Conservation (phyloP, 1,140 invertebrate species). For the Tyrophagus putrescentiae region DNA sequence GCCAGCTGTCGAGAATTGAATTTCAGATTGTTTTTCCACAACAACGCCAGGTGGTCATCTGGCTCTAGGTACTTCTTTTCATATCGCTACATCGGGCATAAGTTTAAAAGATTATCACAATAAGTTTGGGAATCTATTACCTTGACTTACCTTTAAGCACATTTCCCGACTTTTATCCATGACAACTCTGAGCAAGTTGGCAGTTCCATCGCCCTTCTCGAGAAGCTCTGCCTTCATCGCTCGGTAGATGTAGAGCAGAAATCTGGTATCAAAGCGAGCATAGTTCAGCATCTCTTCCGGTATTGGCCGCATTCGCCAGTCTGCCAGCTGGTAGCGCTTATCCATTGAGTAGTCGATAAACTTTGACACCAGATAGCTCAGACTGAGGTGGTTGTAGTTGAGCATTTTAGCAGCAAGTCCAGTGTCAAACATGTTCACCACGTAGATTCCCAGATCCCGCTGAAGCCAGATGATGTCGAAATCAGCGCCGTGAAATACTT, state of each 20-base stretch:
- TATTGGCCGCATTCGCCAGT: slow-evolving; percentile 88
- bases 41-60: slow-evolving; percentile 56
- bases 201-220: slow-evolving; percentile 47
- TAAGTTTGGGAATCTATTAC: not conserved
- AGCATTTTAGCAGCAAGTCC: slow-evolving; percentile 65
- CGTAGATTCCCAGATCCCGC: slow-evolving; percentile 79
- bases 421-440: slow-evolving; percentile 97
- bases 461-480: slow-evolving; percentile 85
- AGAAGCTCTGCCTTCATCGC: slow-evolving; percentile 60
- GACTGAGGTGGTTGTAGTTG: slow-evolving; percentile 51
- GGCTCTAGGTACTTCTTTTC: slow-evolving; percentile 56
- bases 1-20: slow-evolving; percentile 73
- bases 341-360: slow-evolving; percentile 66
- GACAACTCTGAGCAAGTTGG: slow-evolving; percentile 52
- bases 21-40: slow-evolving; percentile 55
- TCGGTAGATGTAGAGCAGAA: slow-evolving; percentile 82
- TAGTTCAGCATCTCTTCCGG: slow-evolving; percentile 67
- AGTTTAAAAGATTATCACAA: too few species aligned
- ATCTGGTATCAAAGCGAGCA: slow-evolving; percentile 87
- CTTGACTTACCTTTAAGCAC: slow-evolving; percentile 40
- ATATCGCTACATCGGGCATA: slow-evolving; percentile 46
- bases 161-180: slow-evolving; percentile 53
- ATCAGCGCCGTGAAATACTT: slow-evolving; percentile 88
- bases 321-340: slow-evolving; percentile 82
- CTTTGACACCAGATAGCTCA: slow-evolving; percentile 58